These are phyloP conservation scores for Prionace glauca DNA, from an alignment of 2,797 vertebrate genomes.

Conservation along the genomic window DNA sequence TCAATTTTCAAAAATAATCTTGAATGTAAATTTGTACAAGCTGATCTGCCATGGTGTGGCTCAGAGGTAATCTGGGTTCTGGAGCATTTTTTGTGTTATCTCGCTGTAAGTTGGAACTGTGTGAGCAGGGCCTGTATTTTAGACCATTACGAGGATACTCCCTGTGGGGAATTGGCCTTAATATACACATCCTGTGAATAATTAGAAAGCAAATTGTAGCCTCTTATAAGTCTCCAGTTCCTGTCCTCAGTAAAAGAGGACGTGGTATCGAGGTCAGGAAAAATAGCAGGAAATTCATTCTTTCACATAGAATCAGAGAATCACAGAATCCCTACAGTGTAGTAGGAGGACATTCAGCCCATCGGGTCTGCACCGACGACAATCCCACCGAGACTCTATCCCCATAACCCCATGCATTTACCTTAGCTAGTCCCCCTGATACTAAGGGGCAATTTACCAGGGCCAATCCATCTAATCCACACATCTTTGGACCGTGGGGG, in stretches of 20 bases:
- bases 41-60: neutral
- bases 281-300: neutral
- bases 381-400: too few relatives aligned
- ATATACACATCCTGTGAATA: neutral
- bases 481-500: too few relatives aligned
- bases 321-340: too few relatives aligned
- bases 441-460: too few relatives aligned
- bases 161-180: neutral
- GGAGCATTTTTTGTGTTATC: neutral
- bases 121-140: neutral
- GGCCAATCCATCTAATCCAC: too few relatives aligned
- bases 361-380: too few relatives aligned
- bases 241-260: neutral
- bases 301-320: neutral
- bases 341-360: too few relatives aligned
- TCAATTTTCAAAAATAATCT: neutral
- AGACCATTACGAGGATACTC: too few relatives aligned
- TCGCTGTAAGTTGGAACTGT: neutral
- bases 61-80: neutral
- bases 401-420: too few relatives aligned
- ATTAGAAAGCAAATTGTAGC: slow-evolving; percentile 5
- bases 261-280: neutral
- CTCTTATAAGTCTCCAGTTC: neutral
- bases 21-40: neutral
- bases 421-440: too few relatives aligned